Conservation (phyloP, 2,797 vertebrate genomes). For the Neostethus bicornis region DNA sequence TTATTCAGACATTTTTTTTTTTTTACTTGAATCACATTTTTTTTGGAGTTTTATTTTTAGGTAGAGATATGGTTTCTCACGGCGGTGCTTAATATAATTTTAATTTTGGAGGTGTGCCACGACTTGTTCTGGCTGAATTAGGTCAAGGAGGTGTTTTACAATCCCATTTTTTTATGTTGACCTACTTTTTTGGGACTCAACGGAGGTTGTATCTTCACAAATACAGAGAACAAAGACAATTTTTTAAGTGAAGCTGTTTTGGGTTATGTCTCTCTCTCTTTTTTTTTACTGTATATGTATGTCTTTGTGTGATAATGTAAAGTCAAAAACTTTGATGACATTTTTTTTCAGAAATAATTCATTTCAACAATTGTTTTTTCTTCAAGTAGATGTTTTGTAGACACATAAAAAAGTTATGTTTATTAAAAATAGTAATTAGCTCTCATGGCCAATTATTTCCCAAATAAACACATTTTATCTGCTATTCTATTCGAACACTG, state of each 20-base stretch:
- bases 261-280: too few relatives aligned
- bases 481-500: too few relatives aligned
- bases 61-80: conserved; percentile 22
- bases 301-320: not conserved
- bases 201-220: conserved; percentile 16
- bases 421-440: too few relatives aligned
- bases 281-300: not conserved
- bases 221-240: not conserved
- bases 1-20: too few relatives aligned
- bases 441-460: too few relatives aligned
- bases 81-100: conserved; percentile 15
- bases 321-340: not conserved
- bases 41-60: conserved; percentile 26
- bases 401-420: too few relatives aligned
- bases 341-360: too few relatives aligned
- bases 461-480: too few relatives aligned
- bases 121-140: conserved; percentile 26
- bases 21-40: conserved; percentile 29
- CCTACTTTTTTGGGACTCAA: conserved; percentile 37
- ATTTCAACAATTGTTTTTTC: too few relatives aligned
- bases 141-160: conserved; percentile 43
- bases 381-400: too few relatives aligned
- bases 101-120: conserved; percentile 38
- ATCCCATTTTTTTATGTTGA: conserved; percentile 47
- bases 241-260: not conserved